These are phyloP conservation scores for Malachius bipustulatus DNA, from an alignment of 2,888 invertebrate species.

Conservation along the genomic window DNA sequence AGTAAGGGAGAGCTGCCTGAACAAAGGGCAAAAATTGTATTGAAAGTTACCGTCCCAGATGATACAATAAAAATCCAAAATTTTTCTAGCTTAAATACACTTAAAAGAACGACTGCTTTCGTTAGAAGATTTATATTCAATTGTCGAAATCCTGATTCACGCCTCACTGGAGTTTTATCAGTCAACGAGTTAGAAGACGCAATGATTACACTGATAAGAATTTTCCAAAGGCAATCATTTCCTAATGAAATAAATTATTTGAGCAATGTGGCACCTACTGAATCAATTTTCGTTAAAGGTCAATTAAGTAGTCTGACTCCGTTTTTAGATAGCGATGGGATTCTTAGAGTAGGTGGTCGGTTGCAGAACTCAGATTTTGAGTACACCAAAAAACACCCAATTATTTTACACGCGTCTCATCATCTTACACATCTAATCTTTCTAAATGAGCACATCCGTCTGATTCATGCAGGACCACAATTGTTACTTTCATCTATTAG, in stretches of 20 bases:
- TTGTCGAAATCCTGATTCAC: neutral
- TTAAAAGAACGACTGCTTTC: neutral
- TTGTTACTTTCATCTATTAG: conserved; percentile 11
- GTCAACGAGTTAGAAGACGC: conserved; percentile 6
- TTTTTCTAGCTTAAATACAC: neutral
- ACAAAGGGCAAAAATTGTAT: no score
- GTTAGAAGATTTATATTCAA: conserved; percentile 5
- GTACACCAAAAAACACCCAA: conserved; percentile 15
- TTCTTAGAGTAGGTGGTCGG: conserved; percentile 14
- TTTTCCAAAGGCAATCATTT: conserved; percentile 7
- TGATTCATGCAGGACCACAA: conserved; percentile 16
- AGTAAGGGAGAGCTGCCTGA: no score
- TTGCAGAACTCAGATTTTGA: conserved; percentile 11
- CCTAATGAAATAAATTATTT: conserved; percentile 3
- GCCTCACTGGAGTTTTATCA: neutral
- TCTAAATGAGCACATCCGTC: conserved; percentile 11
- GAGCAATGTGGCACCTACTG: neutral
- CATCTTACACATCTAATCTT: conserved; percentile 12
- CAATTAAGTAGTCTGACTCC: conserved; percentile 4
- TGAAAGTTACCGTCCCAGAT: no score
- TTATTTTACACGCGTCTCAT: conserved; percentile 15
- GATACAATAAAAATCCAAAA: no score
- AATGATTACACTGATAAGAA: neutral
- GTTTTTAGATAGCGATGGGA: conserved; percentile 13
- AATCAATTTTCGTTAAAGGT: no score